These are phyloP conservation scores for Rhopalosiphum padi DNA, from an alignment of 1,140 invertebrate species.

Conservation along the genomic window DNA sequence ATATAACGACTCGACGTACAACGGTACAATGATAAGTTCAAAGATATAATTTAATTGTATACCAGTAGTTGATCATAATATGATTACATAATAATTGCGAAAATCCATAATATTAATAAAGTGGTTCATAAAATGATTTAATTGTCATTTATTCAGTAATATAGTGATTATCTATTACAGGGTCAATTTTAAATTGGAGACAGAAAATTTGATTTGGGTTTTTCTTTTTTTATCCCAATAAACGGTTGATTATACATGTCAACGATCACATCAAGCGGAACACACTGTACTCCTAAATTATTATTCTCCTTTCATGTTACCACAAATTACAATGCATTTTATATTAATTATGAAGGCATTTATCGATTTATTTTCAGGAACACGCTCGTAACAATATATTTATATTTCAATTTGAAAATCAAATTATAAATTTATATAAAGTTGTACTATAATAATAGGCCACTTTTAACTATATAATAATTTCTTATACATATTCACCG, in stretches of 20 bases:
- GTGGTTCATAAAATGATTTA: too few relatives aligned
- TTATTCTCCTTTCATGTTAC: background rate
- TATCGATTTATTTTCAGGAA: background rate
- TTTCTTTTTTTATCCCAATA: background rate
- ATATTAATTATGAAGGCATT: background rate
- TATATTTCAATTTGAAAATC: background rate
- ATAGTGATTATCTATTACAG: too few relatives aligned
- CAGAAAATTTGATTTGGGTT: background rate
- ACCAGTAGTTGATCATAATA: too few relatives aligned
- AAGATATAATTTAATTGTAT: too few relatives aligned
- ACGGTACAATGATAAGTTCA: too few relatives aligned
- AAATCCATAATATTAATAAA: too few relatives aligned
- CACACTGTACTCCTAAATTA: background rate
- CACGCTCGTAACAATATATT: background rate
- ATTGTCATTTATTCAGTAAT: too few relatives aligned
- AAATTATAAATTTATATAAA: background rate
- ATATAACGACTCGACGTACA: too few relatives aligned
- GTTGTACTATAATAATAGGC: background rate
- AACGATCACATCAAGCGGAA: background rate
- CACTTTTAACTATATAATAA: background rate
- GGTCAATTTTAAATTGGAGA: too few relatives aligned
- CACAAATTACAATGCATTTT: background rate
- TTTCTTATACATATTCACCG: background rate
- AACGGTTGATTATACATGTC: background rate
- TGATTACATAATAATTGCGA: too few relatives aligned